phyloP scores from a whole-genome alignment of 1,140 invertebrate genomes.

The Ceratina japonica region DNA sequence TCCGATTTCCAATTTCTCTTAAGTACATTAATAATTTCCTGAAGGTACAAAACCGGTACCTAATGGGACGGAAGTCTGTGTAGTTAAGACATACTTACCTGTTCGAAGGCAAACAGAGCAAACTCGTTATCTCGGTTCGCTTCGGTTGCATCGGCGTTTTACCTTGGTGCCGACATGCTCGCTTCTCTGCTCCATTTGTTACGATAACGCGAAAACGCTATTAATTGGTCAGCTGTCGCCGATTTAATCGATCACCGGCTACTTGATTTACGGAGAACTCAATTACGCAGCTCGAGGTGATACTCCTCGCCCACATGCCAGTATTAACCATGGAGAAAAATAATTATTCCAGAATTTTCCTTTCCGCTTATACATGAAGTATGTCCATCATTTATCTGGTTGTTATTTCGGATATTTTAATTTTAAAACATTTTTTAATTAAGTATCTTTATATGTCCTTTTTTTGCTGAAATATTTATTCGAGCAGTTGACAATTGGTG shows the following conservation, averaged over 20 bases:
- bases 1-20: neutral
- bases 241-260: constrained; percentile 34
- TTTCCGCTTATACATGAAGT: neutral
- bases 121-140: constrained; percentile 1
- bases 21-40: neutral
- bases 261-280: constrained; percentile 29
- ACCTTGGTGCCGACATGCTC: constrained; percentile 23
- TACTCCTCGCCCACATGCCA: constrained; percentile 15
- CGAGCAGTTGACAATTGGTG: no score
- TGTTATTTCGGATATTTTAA: no score
- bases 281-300: neutral
- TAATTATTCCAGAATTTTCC: neutral
- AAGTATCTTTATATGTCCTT: no score
- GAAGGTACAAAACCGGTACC: neutral
- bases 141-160: constrained; percentile 7
- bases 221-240: constrained; percentile 39
- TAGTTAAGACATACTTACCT: constrained; percentile 19
- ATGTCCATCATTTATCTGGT: neutral
- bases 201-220: constrained; percentile 40
- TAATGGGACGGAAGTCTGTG: neutral
- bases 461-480: no score
- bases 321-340: neutral
- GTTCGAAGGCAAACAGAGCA: constrained; percentile 13
- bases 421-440: neutral
- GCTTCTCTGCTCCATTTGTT: constrained; percentile 39